These are phyloP conservation scores for Probaryconus sp. DNA, from an alignment of 1,140 invertebrate species.

Conservation along the genomic window DNA sequence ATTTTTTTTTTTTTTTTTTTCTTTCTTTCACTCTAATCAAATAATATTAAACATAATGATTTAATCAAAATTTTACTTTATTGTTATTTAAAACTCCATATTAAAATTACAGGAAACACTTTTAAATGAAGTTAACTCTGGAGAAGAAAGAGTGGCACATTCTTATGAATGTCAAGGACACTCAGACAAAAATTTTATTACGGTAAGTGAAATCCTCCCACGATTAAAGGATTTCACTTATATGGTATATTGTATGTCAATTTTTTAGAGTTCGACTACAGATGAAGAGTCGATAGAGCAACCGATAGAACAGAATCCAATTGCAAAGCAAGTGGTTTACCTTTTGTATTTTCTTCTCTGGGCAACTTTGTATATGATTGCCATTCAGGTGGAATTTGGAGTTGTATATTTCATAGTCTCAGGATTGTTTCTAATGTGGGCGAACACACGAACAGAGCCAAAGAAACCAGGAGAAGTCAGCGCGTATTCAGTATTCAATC, in stretches of 20 bases:
- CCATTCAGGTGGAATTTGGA: conserved; percentile 91
- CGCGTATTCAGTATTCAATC: conserved; percentile 99
- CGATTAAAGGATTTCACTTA: no score
- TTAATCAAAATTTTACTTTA: no score
- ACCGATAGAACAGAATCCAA: conserved; percentile 24
- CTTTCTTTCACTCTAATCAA: no score
- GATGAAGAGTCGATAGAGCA: conserved; percentile 22
- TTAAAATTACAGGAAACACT: conserved; percentile 22
- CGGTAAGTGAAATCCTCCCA: no score
- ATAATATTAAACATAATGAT: no score
- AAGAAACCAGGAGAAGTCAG: conserved; percentile 88
- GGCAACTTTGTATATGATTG: conserved; percentile 82
- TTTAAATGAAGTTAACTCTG: conserved; percentile 2
- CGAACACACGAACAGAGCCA: conserved; percentile 87
- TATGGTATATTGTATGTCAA: no score
- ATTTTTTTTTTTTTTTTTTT: conserved; percentile 4
- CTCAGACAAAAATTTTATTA: no score
- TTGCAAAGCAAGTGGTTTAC: conserved; percentile 59
- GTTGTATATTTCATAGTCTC: conserved; percentile 92
- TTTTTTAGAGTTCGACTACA: not conserved
- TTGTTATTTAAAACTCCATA: conserved; percentile 9
- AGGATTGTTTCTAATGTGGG: conserved; percentile 87
- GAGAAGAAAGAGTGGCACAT: conserved; percentile 14
- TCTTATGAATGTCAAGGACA: no score
- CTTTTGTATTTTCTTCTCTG: conserved; percentile 81